phyloP scores from a whole-genome alignment of 2,888 invertebrate genomes.

The Hedya salicella region DNA sequence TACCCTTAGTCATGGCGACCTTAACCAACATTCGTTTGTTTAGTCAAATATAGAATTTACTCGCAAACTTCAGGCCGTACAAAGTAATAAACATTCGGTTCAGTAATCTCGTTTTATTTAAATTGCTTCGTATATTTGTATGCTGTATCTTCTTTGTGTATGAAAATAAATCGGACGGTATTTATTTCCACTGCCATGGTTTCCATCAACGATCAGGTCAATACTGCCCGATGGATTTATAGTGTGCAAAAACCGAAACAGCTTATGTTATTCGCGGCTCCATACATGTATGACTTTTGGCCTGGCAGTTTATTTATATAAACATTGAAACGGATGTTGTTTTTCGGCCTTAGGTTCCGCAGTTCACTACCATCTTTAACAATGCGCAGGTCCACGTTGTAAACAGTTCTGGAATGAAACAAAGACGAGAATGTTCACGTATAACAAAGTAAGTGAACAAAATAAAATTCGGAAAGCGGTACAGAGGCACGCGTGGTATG shows the following conservation, averaged over 20 bases:
- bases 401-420: no score
- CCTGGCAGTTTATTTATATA: no score
- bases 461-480: no score
- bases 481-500: no score
- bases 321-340: no score
- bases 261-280: background rate
- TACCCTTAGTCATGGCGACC: background rate
- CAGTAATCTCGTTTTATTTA: constrained; percentile 5
- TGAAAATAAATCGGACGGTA: background rate
- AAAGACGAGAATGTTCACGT: no score
- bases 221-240: background rate
- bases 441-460: no score
- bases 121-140: background rate
- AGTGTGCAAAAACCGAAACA: background rate
- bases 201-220: background rate
- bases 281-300: no score
- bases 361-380: no score
- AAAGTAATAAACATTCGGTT: constrained; percentile 11
- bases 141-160: constrained; percentile 15
- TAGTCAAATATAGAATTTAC: background rate
- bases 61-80: background rate
- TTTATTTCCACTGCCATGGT: background rate
- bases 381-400: no score
- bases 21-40: background rate
- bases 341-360: no score